Evolutionary conservation across 2,888 invertebrate genomes (phyloP), one percentile per base, ranked within the genome.

Genomic region (Matsumyia berberina): DNA sequence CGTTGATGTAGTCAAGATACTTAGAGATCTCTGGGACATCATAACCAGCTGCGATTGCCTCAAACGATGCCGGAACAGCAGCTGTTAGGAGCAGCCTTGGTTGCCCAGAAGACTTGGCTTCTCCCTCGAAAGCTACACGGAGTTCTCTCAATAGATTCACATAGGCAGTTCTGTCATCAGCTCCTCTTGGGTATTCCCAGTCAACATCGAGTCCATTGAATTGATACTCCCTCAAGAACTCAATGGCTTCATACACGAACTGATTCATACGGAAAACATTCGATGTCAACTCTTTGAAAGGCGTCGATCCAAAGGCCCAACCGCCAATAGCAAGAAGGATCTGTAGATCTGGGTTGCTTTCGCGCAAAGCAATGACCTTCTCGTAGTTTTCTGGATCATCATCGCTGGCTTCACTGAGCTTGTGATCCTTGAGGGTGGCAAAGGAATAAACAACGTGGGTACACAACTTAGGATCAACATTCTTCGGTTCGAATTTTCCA

Each of bases 371-470:
- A 37, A 97, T 95, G 7, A 98, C 94, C 88, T 96, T 94, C 70
- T 96, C 95, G 89, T 97, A 98, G 94, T 96, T 96, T 87, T 97
- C 97, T 0, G 94, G 94, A 89, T 97, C 97, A 88, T 96, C 96
- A 7, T 96, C 96, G 74, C 94, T 95, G 4, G 94, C 95, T 90
- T 97, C 96, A 1, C 96, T 93, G 1, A 98, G 93, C 89, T 96
- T 95, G 91, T 97, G 95, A 86, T 97, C 96, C 89, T 96, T 96
- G 31, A 98, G 93, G 0, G 97, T 96, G 0, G 97, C 98, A 90
- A 99, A 99, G 1, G 99, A 97, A 90, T 97, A 99, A 78, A 99
- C 96, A 39, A 99, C 93, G 91, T 99, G 98, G 0, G 98, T 98
- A 91, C 99, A 99, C 0, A 98, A 94, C 11, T 93, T 94, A 0